A percentile compares a stretch with the other conserved stretches of the same genome.
phyloP scores from a whole-genome alignment of 2,888 invertebrate species.

The Furcula furcula region DNA sequence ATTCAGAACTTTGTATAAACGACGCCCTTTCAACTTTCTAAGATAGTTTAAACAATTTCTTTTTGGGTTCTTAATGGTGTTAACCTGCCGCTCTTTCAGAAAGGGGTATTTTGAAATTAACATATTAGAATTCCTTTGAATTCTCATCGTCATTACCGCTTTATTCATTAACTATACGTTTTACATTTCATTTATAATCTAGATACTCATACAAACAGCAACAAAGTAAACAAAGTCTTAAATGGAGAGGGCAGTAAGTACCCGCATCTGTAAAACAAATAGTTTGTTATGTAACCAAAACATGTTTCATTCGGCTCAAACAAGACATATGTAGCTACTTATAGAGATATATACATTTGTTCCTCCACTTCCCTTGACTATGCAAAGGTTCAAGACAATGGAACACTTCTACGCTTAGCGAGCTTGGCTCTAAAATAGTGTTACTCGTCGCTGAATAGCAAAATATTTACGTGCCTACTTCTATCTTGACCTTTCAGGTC shows the following conservation, averaged over 20 bases:
- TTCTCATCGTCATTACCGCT: no score
- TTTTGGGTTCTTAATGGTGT: neutral
- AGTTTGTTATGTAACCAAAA: constrained; percentile 36
- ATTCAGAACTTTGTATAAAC: constrained; percentile 45
- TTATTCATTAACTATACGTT: no score
- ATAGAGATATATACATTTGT: constrained; percentile 36
- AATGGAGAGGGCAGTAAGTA: constrained; percentile 25
- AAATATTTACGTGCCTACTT: no score
- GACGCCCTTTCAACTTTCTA: constrained; percentile 30
- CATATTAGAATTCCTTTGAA: no score
- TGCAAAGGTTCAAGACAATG: constrained; percentile 49
- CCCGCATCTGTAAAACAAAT: constrained; percentile 33
- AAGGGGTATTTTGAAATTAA: no score
- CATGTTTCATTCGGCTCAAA: constrained; percentile 29
- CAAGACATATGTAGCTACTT: constrained; percentile 3
- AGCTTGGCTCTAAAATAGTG: constrained; percentile 23
- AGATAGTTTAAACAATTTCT: constrained; percentile 23
- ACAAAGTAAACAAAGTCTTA: constrained; percentile 22
- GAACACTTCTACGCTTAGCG: constrained; percentile 41
- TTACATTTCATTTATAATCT: no score
- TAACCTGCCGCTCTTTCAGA: no score
- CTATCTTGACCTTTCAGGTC: no score
- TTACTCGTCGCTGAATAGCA: constrained; percentile 14
- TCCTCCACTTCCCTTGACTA: constrained; percentile 34
- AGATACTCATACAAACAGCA: constrained; percentile 18